These are phyloP conservation scores for Morpho achilles DNA, from an alignment of 2,888 invertebrate species.

Conservation along the genomic window DNA sequence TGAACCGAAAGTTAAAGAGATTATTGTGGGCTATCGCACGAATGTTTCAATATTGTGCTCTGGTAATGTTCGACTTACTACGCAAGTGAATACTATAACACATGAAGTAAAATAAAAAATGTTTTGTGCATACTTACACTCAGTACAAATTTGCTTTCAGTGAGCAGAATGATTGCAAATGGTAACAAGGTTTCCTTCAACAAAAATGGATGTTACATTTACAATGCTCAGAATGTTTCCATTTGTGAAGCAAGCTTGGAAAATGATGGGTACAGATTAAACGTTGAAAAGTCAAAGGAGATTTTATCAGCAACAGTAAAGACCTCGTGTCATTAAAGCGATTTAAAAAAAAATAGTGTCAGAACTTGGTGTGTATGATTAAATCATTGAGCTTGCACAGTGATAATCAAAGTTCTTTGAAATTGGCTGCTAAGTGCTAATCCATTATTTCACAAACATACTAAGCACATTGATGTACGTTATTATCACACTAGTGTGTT, in stretches of 20 bases:
- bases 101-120: conserved; percentile 18
- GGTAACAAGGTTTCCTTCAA: conserved; percentile 22
- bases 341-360: too few species aligned
- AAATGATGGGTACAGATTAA: conserved; percentile 19
- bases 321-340: background rate
- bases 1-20: background rate
- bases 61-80: conserved; percentile 8
- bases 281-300: conserved; percentile 4
- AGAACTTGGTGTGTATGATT: conserved; percentile 2
- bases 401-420: too few species aligned
- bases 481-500: too few species aligned
- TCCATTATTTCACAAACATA: too few species aligned
- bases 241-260: conserved; percentile 15
- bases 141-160: conserved; percentile 27
- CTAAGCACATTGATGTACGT: too few species aligned
- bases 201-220: conserved; percentile 21
- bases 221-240: conserved; percentile 20
- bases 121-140: conserved; percentile 29
- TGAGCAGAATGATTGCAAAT: conserved; percentile 22
- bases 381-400: background rate
- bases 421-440: too few species aligned
- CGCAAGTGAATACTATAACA: conserved; percentile 3
- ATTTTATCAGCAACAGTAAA: conserved; percentile 11
- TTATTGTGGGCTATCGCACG: conserved; percentile 11
- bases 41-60: conserved; percentile 11